Conservation (phyloP, 2,888 invertebrate genomes). For the Leptopilina myrica region DNA sequence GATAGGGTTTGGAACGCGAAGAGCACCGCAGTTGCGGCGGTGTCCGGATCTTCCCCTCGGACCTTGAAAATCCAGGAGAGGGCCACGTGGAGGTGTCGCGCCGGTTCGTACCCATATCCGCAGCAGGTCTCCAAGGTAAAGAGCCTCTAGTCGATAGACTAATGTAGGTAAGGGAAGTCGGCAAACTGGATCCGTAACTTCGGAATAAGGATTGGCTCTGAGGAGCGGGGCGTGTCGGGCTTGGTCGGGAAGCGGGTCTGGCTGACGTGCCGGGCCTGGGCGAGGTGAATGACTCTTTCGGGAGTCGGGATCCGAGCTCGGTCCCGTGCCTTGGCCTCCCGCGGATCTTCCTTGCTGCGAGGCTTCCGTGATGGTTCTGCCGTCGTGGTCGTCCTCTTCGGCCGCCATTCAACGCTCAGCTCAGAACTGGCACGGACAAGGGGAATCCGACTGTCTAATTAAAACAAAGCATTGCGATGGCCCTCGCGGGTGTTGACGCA, state of each 20-base stretch:
- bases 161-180: constrained; percentile 85
- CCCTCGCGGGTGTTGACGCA: constrained; percentile 80
- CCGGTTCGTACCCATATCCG: constrained; percentile 64
- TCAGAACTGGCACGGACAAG: constrained; percentile 81
- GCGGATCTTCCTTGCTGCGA: constrained; percentile 69
- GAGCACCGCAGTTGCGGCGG: too few species aligned
- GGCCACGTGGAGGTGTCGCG: constrained; percentile 75
- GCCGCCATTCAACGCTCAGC: constrained; percentile 64
- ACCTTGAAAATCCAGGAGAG: too few species aligned
- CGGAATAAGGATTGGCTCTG: constrained; percentile 87
- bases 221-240: constrained; percentile 82
- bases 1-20: too few species aligned
- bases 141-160: constrained; percentile 83
- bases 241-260: constrained; percentile 77
- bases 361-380: constrained; percentile 54
- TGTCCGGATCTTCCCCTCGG: too few species aligned
- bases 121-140: constrained; percentile 84
- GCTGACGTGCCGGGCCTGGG: constrained; percentile 54
- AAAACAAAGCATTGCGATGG: constrained; percentile 81
- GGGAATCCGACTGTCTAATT: constrained; percentile 72
- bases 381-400: constrained; percentile 71
- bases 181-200: constrained; percentile 83
- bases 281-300: constrained; percentile 48
- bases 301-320: constrained; percentile 62
- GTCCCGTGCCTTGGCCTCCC: constrained; percentile 75